Base-by-base conservation (phyloP, 2,113 vertebrate species). In the Tychaedon coryphoeus region DNA sequence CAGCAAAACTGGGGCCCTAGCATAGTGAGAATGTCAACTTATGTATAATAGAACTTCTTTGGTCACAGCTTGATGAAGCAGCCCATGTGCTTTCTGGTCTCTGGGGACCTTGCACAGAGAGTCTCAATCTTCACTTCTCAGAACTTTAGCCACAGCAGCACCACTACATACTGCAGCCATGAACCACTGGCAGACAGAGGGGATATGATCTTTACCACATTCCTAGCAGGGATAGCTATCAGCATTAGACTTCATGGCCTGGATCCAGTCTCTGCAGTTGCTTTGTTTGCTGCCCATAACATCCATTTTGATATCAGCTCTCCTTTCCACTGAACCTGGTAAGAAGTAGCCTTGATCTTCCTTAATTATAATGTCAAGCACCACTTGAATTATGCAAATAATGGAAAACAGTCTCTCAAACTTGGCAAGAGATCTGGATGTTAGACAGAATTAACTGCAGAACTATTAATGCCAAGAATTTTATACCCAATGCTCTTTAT, bases 291-390 rank as follows among this genome's bases (percentile, higher is more conserved):
- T 57, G 50, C 47, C 60, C 6, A 0, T 36, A 57, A 33, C 36
- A 69, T 7, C 36, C 62, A 36, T 22, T 76, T 60, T 43, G 28
- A 58, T 51, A 26, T 43, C 45, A 36, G 8, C 43, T 61, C 45
- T 57, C 29, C 48, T 72, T 48, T 73, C 31, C 42, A 42, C 33
- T 26, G 12, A 61, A 42, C 28, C 48, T 80, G 31, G 19, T 54
- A 72, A 88, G 75, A 31, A 83, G 61, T 3, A 73, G 65, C 38
- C 73, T 73, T 38, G 45, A 47, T 80, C 56, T 47, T 73, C 75
- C 75, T 92, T 82, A 88, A 75, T 87, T 78, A 73, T 16, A 19
- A 47, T 11, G 33, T 72, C 67, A 93, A 76, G 42, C 14, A 73
- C 19, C 17, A 45, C 36, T 57, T 57, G 42, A 26, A 69, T 74